These are phyloP conservation scores for Coenobita brevimanus DNA, from an alignment of 1,140 invertebrate genomes.

Conservation along the genomic window DNA sequence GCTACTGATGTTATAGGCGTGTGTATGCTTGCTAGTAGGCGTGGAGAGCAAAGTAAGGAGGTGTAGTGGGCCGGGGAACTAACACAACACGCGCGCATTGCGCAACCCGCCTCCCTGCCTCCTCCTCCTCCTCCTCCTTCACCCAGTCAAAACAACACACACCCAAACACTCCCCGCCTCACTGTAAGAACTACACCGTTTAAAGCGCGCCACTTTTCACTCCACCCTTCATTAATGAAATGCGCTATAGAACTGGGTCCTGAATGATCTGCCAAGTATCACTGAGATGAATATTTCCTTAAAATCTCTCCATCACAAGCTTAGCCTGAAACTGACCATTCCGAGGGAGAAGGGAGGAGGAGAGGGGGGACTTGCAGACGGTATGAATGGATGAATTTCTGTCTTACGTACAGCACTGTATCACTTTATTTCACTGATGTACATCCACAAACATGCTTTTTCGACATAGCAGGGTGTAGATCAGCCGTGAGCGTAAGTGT, in stretches of 20 bases:
- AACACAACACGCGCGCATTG: conserved; percentile 33
- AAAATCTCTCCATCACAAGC: background rate
- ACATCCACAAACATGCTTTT: too few relatives aligned
- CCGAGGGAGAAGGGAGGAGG: background rate
- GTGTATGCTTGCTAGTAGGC: too few relatives aligned
- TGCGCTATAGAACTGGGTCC: too few relatives aligned
- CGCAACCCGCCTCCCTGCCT: conserved; percentile 39
- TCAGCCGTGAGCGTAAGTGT: background rate
- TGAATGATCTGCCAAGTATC: too few relatives aligned
- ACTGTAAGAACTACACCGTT: too few relatives aligned
- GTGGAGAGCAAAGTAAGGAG: too few relatives aligned
- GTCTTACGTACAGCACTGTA: background rate
- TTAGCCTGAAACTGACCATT: conserved; percentile 33
- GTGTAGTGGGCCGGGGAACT: background rate
- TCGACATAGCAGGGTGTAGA: too few relatives aligned
- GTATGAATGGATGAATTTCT: conserved; percentile 26
- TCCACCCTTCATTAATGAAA: background rate
- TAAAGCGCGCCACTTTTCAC: background rate
- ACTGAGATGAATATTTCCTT: background rate
- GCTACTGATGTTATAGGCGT: too few relatives aligned
- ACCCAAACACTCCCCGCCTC: conserved; percentile 46
- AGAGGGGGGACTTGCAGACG: background rate
- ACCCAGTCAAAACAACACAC: conserved; percentile 53
- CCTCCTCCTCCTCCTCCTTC: background rate
- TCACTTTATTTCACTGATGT: background rate